A percentile compares a stretch with the other conserved stretches of the same genome.
phyloP scores from a whole-genome alignment of 1,140 invertebrate genomes.

The Proctacanthus coquilletti region DNA sequence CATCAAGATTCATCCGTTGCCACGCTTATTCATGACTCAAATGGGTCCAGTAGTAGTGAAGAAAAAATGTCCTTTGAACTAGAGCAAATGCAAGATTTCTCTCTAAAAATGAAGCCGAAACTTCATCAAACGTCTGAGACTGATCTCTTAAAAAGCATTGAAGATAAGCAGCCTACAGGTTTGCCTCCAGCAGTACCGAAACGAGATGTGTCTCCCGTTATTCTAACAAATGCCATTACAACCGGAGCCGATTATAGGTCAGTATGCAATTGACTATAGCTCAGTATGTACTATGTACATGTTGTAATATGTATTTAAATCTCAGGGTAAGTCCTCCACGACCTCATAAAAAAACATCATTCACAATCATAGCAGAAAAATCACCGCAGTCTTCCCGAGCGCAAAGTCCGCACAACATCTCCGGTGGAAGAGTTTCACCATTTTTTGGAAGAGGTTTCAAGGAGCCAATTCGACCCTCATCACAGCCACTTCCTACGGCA shows the following conservation, averaged over 20 bases:
- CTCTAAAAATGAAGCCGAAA: no score
- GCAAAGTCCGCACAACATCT: slow-evolving; percentile 23
- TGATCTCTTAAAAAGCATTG: no score
- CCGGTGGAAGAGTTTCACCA: slow-evolving; percentile 34
- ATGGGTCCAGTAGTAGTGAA: slow-evolving; percentile 22
- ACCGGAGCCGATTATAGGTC: slow-evolving; percentile 26
- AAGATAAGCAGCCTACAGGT: background rate
- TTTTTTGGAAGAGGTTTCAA: slow-evolving; percentile 41
- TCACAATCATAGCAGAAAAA: slow-evolving; percentile 42
- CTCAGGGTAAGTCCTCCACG: slow-evolving; percentile 28
- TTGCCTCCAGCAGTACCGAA: slow-evolving; percentile 2
- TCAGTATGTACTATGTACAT: background rate
- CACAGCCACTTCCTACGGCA: slow-evolving; percentile 9
- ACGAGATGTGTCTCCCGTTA: slow-evolving; percentile 20
- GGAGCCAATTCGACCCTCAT: slow-evolving; percentile 29
- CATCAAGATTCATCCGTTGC: slow-evolving; percentile 17
- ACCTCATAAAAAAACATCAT: slow-evolving; percentile 33
- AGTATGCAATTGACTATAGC: background rate
- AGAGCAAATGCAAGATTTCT: slow-evolving; percentile 2
- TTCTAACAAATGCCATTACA: slow-evolving; percentile 19
- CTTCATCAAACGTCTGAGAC: no score
- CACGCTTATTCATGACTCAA: slow-evolving; percentile 26
- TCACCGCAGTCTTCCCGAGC: slow-evolving; percentile 22
- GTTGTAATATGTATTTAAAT: background rate
- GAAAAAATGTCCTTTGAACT: slow-evolving; percentile 11